These are phyloP conservation scores for Drosophila sturtevanti DNA, from an alignment of 1,140 invertebrate genomes.

Conservation along the genomic window DNA sequence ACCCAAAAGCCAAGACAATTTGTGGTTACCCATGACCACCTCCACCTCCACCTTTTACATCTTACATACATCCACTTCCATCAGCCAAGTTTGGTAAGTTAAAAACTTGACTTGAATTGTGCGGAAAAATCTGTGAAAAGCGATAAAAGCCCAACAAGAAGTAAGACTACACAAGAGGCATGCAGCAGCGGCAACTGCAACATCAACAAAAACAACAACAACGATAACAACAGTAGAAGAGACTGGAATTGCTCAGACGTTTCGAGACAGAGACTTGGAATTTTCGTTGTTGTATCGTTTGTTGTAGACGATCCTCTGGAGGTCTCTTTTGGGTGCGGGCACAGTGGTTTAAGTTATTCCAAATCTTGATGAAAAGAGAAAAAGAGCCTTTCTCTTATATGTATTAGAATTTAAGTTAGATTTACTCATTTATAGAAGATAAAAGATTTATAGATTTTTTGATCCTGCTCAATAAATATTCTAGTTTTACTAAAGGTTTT, in stretches of 20 bases:
- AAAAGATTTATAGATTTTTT: no score
- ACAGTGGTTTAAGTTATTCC: background rate
- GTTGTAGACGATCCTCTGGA: slow-evolving; percentile 11
- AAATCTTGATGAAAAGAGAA: no score
- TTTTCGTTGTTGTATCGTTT: slow-evolving; percentile 36
- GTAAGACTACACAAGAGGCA: slow-evolving; percentile 13
- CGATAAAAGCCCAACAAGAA: slow-evolving; percentile 61
- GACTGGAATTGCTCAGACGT: slow-evolving; percentile 30
- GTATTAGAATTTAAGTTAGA: no score
- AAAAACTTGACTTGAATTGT: slow-evolving; percentile 44
- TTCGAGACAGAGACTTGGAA: slow-evolving; percentile 25
- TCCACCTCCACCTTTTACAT: background rate
- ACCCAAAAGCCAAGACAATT: slow-evolving; percentile 37
- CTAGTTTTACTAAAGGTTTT: no score
- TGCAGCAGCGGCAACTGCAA: slow-evolving; percentile 10
- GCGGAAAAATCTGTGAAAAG: slow-evolving; percentile 77
- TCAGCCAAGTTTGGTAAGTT: background rate
- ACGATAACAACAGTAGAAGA: background rate
- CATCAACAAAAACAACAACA: slow-evolving; percentile 6
- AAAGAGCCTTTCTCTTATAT: no score
- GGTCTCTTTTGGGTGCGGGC: slow-evolving; percentile 4
- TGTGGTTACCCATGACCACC: slow-evolving; percentile 7
- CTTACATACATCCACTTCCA: background rate
- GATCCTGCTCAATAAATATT: no score
- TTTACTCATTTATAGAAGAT: no score